Base-by-base conservation (phyloP, 2,888 invertebrate species). In the Macrophya alboannulata region DNA sequence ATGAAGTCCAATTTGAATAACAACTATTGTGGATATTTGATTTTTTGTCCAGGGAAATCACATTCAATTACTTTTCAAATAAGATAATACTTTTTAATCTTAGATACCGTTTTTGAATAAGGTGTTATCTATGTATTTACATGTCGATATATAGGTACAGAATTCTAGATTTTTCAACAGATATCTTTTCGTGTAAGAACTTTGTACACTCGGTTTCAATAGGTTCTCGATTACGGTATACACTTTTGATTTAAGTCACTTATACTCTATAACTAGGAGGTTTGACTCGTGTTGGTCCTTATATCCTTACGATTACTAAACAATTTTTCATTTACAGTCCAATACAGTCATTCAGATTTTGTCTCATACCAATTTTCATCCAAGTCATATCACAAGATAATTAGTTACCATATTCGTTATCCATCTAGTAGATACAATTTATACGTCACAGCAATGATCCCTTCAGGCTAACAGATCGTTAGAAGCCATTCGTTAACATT, bases 351-450 rank as follows among this genome's bases (percentile, higher is more conserved):
- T 43, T 40, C 43, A 21, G 62, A 5, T 62, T 62, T 40, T 9
- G 81, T 40, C 81, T 62, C 43, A 37, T 62, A 62, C 40, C 25
- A 59, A 59, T 62, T 62, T 43, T 62, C 81, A 62, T 62, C 21
- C n/a, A 81, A 81, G 62, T 62, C 59, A 62, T 81, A 62, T 81
- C 81, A 62, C 81, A 59, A 81, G 51, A 43, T 62, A 62, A 59
- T 62, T 62, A 77, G 51, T 45, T 62, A 43, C 25, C 59, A 1
- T 48, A 48, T 51, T 62, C 81, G 12, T 81, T 59, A 62, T 43
- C 62, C 43, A 1, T 40, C 21, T 21, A 40, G 31, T 21, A 40
- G 31, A 21, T 62, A 55, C 62, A 62, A 40, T n/a, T n/a, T n/a
- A 17, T 55, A n/a, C 40, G 31, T 81, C 59, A 40, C 59, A 62